Conservation (phyloP, 2,113 vertebrate species). For the Pyxicephalus adspersus region DNA sequence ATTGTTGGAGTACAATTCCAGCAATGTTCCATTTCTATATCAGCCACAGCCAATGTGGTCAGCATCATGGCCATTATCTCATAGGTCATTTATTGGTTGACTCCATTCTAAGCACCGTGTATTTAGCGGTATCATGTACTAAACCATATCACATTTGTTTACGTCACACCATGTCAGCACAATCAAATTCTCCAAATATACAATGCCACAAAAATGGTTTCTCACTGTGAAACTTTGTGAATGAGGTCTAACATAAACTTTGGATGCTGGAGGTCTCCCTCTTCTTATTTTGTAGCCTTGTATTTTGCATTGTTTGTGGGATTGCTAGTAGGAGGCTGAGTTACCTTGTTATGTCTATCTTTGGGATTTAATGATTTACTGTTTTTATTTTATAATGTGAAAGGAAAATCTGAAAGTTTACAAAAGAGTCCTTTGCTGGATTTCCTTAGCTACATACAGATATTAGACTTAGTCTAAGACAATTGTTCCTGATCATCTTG, state of each 20-base stretch:
- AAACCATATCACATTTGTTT: neutral
- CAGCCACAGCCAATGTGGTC: no score
- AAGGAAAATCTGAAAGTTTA: no score
- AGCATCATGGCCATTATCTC: no score
- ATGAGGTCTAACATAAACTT: slow-evolving; percentile 4
- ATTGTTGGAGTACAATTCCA: no score
- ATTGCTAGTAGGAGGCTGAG: neutral
- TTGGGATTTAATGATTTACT: no score
- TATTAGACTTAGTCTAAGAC: no score
- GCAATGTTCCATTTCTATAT: no score
- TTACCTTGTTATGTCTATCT: slow-evolving; percentile 31
- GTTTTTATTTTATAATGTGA: no score
- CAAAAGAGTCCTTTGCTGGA: no score
- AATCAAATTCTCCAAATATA: slow-evolving; percentile 24
- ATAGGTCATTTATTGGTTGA: no score
- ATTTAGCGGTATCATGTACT: neutral
- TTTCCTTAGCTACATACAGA: no score
- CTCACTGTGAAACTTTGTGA: slow-evolving; percentile 21
- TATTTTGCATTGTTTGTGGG: slow-evolving; percentile 37
- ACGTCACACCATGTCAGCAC: slow-evolving; percentile 26
- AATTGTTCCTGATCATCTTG: no score
- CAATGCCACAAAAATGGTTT: slow-evolving; percentile 39
- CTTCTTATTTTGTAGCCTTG: slow-evolving; percentile 4
- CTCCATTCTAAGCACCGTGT: neutral
- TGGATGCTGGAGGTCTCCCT: slow-evolving; percentile 29